phyloP scores from a whole-genome alignment of 2,113 vertebrate genomes.

The Nyctibius bracteatus region DNA sequence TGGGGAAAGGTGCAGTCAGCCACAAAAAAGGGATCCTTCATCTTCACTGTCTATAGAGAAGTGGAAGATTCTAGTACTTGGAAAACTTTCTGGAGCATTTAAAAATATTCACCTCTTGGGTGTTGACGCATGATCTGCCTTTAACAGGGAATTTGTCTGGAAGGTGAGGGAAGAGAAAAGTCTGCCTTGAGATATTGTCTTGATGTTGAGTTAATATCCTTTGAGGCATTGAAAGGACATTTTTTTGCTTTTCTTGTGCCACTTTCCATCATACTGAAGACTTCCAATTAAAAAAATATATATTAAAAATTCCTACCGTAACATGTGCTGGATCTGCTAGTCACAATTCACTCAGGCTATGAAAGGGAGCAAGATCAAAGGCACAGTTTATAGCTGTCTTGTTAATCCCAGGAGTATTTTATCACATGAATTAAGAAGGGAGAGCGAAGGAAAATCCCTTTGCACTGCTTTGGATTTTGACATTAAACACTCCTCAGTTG shows the following conservation, averaged over 20 bases:
- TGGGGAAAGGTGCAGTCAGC: neutral
- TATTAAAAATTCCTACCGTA: neutral
- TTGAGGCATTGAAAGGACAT: neutral
- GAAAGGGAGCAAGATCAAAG: conserved; percentile 58
- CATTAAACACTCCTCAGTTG: neutral
- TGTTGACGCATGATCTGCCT: neutral
- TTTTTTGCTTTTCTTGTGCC: neutral
- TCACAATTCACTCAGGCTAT: neutral
- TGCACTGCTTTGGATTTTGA: conserved; percentile 12
- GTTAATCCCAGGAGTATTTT: conserved; percentile 46
- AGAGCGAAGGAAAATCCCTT: conserved; percentile 26
- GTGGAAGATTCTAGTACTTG: neutral
- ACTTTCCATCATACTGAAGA: neutral
- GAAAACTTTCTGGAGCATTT: neutral
- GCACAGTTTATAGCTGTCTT: conserved; percentile 20
- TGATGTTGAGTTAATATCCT: neutral
- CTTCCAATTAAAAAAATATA: neutral
- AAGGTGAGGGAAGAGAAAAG: neutral
- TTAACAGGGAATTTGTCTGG: neutral
- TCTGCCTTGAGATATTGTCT: neutral
- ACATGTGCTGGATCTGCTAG: neutral
- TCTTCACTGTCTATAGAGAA: neutral
- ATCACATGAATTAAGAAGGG: conserved; percentile 21
- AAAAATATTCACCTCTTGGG: neutral
- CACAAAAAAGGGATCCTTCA: neutral